Conservation (phyloP, 2,113 vertebrate species). For the Perognathus longimembris region DNA sequence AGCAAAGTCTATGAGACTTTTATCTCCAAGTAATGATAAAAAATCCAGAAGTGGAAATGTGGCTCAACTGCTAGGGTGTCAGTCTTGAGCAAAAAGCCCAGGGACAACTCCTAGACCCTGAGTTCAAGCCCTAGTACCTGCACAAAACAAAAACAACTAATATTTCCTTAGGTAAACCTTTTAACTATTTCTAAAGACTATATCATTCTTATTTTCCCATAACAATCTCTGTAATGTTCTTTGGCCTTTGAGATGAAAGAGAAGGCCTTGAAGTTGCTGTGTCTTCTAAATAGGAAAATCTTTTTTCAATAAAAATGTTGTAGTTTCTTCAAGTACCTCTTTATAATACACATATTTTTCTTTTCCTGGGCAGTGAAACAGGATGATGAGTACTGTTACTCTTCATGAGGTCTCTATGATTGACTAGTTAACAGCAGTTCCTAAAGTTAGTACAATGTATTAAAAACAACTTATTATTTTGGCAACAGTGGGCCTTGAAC, state of each 20-base stretch:
- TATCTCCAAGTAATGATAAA: too few species aligned
- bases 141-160: too few species aligned
- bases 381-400: background rate
- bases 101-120: too few species aligned
- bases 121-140: too few species aligned
- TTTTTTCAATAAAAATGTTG: background rate
- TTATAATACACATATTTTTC: background rate
- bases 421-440: background rate
- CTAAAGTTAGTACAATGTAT: slow-evolving; percentile 20
- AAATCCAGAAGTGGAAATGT: too few species aligned
- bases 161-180: background rate
- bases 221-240: background rate
- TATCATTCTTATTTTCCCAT: background rate
- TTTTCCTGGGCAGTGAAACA: background rate
- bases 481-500: too few species aligned
- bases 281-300: background rate
- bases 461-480: background rate
- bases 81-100: too few species aligned
- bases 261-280: background rate
- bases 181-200: background rate
- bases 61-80: too few species aligned
- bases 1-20: too few species aligned
- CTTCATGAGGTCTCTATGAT: background rate
- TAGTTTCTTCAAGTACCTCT: background rate
- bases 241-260: background rate